These are phyloP conservation scores for Ophioninae sp. DNA, from an alignment of 2,888 invertebrate species.

Conservation along the genomic window DNA sequence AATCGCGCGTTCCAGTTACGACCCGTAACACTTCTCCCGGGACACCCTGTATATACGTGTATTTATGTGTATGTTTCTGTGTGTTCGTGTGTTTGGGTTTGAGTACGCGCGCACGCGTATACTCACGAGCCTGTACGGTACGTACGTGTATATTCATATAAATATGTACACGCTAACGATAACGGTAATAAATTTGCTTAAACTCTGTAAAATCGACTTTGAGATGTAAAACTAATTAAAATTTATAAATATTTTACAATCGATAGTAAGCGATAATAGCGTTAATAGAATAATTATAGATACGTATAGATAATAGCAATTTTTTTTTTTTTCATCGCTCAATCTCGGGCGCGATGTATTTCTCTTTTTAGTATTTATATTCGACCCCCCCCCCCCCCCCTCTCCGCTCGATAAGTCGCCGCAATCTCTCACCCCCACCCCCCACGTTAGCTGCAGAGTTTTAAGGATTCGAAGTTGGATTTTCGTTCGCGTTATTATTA, in stretches of 20 bases:
- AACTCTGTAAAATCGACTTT: conserved; percentile 72
- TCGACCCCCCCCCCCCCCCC: conserved; percentile 20
- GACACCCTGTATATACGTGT: background rate
- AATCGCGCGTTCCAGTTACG: background rate
- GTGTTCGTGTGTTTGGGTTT: background rate
- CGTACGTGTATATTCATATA: background rate
- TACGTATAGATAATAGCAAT: conserved; percentile 79
- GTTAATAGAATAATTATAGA: conserved; percentile 78
- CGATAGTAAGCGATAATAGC: conserved; percentile 78
- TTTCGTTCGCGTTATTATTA: conserved; percentile 68
- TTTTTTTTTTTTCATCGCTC: conserved; percentile 73
- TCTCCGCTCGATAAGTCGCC: conserved; percentile 59
- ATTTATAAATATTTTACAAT: conserved; percentile 80
- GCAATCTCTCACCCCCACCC: conserved; percentile 6
- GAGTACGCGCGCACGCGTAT: background rate
- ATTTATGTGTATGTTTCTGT: background rate
- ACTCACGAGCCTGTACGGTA: too few relatives aligned
- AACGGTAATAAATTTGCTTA: conserved; percentile 68
- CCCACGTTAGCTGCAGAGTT: conserved; percentile 70
- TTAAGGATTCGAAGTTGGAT: conserved; percentile 72
- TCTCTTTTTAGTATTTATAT: conserved; percentile 26
- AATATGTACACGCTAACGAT: conserved; percentile 56
- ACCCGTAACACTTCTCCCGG: background rate
- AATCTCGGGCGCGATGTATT: conserved; percentile 77
- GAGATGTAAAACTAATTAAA: conserved; percentile 79